Percentiles rank a stretch among this genome's conserved stretches.
Conservation (phyloP, 2,888 invertebrate species). For the Dichetophora obliterata region DNA sequence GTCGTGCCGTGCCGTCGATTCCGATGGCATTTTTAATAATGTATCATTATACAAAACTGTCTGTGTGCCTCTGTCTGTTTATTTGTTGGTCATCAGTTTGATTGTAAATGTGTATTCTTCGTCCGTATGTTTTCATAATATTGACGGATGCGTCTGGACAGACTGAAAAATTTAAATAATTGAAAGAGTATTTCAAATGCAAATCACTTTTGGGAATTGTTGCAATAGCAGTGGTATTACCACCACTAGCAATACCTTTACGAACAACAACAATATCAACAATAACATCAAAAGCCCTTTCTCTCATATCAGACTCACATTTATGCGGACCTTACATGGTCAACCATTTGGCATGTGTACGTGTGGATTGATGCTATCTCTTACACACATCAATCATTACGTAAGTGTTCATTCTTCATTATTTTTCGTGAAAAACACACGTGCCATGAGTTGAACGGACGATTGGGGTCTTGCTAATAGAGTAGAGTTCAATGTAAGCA, state of each 20-base stretch:
- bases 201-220: constrained; percentile 17
- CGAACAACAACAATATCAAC: background rate
- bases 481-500: no score
- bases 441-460: no score
- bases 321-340: no score
- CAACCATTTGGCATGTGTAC: no score
- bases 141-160: background rate
- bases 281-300: background rate
- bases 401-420: no score
- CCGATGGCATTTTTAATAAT: constrained; percentile 10
- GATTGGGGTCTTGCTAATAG: no score
- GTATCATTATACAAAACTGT: background rate
- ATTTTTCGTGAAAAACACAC: no score
- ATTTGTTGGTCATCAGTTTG: background rate
- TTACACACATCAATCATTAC: no score
- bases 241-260: background rate
- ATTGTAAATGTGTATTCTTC: background rate
- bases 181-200: constrained; percentile 13
- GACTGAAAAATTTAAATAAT: background rate
- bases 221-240: background rate
- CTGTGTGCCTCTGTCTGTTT: background rate
- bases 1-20: background rate
- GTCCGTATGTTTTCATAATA: background rate
- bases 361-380: no score
- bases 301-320: no score